Evolutionary conservation across 2,797 vertebrate genomes (phyloP).

Genomic region (Botia kubotai): DNA sequence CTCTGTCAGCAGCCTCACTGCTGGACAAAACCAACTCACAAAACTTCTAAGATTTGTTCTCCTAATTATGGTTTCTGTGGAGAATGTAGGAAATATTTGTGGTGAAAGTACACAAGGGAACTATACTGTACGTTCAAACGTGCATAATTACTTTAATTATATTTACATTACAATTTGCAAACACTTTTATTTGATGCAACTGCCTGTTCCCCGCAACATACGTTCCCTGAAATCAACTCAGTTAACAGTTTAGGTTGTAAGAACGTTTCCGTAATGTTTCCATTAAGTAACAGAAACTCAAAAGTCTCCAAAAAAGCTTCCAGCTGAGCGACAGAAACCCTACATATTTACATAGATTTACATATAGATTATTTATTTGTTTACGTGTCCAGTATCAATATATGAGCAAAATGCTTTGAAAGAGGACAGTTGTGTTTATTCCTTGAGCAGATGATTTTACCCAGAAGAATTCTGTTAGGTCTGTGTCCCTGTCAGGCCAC

Average conservation of each 20-base stretch:
- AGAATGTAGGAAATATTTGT: not conserved
- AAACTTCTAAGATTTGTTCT: not conserved
- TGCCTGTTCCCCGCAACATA: no score
- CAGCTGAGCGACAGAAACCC: no score
- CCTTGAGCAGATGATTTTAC: not conserved
- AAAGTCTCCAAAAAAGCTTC: no score
- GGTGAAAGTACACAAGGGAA: not conserved
- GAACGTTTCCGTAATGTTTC: no score
- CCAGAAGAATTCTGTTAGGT: not conserved
- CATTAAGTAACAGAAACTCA: no score
- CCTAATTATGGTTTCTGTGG: constrained; percentile 1
- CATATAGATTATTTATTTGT: not conserved
- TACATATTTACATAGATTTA: not conserved
- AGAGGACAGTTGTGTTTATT: not conserved
- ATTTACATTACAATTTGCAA: no score
- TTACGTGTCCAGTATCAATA: not conserved
- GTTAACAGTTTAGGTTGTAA: no score
- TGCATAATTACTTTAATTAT: not conserved
- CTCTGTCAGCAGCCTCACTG: not conserved
- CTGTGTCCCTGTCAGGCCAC: not conserved
- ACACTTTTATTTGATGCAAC: no score
- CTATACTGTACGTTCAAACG: not conserved
- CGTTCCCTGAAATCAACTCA: no score
- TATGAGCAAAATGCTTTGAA: not conserved
- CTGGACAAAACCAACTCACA: no score